phyloP scores from a whole-genome alignment of 2,797 vertebrate genomes.

The Macropodus opercularis region DNA sequence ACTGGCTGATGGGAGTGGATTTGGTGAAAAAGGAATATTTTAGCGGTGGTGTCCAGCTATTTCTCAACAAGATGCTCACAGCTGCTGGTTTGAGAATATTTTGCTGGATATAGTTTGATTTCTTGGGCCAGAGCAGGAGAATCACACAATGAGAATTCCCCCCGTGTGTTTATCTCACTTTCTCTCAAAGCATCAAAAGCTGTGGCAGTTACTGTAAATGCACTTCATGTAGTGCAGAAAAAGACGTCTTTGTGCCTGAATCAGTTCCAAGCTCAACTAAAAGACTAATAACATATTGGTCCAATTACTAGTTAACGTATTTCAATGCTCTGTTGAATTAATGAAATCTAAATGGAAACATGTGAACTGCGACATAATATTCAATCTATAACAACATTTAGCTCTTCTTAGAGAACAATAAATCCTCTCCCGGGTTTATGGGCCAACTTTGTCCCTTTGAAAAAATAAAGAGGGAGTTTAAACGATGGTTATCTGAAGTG shows the following conservation, averaged over 20 bases:
- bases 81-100: constrained; percentile 5
- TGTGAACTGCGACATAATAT: background rate
- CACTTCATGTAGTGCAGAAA: too few relatives aligned
- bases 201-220: too few relatives aligned
- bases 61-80: background rate
- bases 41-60: constrained; percentile 3
- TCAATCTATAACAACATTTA: constrained; percentile 1
- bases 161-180: too few relatives aligned
- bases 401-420: background rate
- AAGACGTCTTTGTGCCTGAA: background rate
- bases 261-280: background rate
- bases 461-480: constrained; percentile 12
- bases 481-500: constrained; percentile 21
- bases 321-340: too few relatives aligned
- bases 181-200: too few relatives aligned
- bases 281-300: too few relatives aligned
- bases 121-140: constrained; percentile 1
- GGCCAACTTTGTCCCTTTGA: constrained; percentile 6
- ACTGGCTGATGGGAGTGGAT: constrained; percentile 7
- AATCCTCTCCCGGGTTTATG: background rate
- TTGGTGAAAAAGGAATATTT: constrained; percentile 17
- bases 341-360: background rate
- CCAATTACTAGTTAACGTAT: too few relatives aligned
- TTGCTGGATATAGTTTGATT: constrained; percentile 1
- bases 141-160: too few relatives aligned